Evolutionary conservation across 2,113 vertebrate genomes (phyloP).

Genomic region (Mobula hypostoma): DNA sequence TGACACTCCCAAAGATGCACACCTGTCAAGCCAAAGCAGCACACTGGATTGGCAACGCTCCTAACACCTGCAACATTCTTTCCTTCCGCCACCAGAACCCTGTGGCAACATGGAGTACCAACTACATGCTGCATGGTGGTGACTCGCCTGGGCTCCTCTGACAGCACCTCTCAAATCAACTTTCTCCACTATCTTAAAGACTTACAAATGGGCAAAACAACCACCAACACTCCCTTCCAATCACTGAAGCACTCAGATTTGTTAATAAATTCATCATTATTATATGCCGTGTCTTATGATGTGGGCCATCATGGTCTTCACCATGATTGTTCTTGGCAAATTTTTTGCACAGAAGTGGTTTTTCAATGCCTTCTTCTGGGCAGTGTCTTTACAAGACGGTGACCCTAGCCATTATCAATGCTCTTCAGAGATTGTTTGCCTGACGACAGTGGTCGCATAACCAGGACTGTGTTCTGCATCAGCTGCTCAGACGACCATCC

Average conservation of each 20-base stretch:
- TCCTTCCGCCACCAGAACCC: background rate
- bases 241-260: no score
- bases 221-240: background rate
- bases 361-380: no score
- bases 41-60: background rate
- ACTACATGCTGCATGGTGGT: background rate
- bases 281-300: no score
- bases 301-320: no score
- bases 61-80: background rate
- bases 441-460: no score
- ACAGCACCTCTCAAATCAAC: background rate
- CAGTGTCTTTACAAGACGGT: no score
- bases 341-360: no score
- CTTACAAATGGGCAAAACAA: background rate
- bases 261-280: background rate
- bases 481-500: no score
- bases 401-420: no score
- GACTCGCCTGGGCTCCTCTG: background rate
- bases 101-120: background rate
- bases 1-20: background rate
- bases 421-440: no score
- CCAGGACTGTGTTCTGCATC: no score
- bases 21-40: background rate
- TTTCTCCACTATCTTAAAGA: background rate
- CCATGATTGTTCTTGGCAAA: no score